Evolutionary conservation across 2,888 invertebrate species (phyloP).

Genomic region (Megastigmus dorsalis): DNA sequence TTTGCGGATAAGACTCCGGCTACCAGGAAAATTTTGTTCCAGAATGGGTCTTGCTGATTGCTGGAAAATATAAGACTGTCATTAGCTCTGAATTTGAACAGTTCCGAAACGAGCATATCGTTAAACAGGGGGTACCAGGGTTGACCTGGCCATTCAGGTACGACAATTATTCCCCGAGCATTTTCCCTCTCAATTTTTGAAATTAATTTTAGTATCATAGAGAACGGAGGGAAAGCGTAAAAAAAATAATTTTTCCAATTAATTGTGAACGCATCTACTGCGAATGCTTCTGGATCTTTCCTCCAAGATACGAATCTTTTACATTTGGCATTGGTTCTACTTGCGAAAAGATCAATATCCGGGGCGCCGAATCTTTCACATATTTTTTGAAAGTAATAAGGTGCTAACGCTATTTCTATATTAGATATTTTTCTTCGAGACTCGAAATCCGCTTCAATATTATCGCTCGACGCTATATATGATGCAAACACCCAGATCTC

Average conservation of each 20-base stretch:
- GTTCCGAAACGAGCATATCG: too few species aligned
- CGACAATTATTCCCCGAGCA: too few species aligned
- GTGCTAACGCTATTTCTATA: not conserved
- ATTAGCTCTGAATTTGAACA: too few species aligned
- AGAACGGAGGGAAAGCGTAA: constrained; percentile 6
- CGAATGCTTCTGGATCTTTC: not conserved
- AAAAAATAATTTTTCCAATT: not conserved
- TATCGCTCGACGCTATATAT: not conserved
- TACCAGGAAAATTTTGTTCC: constrained; percentile 1
- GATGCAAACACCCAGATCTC: not conserved
- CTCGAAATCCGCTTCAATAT: not conserved
- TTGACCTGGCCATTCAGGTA: too few species aligned
- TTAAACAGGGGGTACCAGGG: too few species aligned
- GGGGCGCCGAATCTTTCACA: not conserved
- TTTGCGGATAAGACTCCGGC: not conserved
- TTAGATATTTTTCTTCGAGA: too few species aligned
- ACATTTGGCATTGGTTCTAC: not conserved
- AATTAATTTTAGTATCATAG: not conserved
- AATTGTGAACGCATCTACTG: constrained; percentile 4
- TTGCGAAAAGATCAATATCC: constrained; percentile 12
- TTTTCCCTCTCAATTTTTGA: too few species aligned
- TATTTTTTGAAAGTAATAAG: not conserved
- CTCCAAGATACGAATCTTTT: not conserved
- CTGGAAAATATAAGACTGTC: constrained; percentile 14
- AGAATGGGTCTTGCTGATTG: not conserved